These are phyloP conservation scores for Astropecten irregularis DNA, from an alignment of 53 echinoderm and acorn worm genomes.

Conservation along the genomic window DNA sequence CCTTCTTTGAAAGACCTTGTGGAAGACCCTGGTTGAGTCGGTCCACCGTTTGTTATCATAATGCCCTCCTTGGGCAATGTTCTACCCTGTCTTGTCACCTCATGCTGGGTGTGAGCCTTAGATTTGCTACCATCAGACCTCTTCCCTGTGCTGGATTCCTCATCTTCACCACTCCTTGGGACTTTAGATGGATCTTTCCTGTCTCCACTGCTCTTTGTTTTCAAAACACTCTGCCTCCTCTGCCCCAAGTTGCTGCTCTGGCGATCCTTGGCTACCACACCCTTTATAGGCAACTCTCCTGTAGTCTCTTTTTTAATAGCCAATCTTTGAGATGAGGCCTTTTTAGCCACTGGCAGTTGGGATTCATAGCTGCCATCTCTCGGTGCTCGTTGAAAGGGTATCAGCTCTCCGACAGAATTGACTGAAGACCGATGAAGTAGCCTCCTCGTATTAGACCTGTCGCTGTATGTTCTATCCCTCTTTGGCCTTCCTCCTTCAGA, in stretches of 20 bases:
- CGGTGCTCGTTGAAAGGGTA: conserved; percentile 81
- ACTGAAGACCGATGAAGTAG: conserved; percentile 46
- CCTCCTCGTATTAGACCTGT: conserved; percentile 8
- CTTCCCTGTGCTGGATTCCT: not conserved
- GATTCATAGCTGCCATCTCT: conserved; percentile 58
- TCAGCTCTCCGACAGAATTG: conserved; percentile 58
- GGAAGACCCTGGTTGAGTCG: no score
- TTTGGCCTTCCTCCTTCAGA: conserved; percentile 67
- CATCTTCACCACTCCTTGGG: not conserved
- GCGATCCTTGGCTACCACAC: not conserved
- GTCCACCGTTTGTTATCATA: no score
- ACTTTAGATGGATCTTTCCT: not conserved
- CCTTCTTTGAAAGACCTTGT: no score
- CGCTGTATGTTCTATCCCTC: not conserved
- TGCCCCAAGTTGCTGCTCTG: not conserved
- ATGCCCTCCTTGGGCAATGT: no score
- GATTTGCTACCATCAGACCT: not conserved
- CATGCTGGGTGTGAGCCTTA: not conserved
- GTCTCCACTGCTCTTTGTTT: not conserved
- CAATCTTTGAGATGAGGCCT: not conserved
- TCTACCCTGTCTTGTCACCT: not conserved
- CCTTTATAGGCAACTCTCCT: not conserved
- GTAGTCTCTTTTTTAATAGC: no score
- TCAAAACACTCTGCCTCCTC: not conserved
- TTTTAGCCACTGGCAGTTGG: conserved; percentile 5